phyloP scores from a whole-genome alignment of 2,888 invertebrate genomes.

The Electrophaes corylata region DNA sequence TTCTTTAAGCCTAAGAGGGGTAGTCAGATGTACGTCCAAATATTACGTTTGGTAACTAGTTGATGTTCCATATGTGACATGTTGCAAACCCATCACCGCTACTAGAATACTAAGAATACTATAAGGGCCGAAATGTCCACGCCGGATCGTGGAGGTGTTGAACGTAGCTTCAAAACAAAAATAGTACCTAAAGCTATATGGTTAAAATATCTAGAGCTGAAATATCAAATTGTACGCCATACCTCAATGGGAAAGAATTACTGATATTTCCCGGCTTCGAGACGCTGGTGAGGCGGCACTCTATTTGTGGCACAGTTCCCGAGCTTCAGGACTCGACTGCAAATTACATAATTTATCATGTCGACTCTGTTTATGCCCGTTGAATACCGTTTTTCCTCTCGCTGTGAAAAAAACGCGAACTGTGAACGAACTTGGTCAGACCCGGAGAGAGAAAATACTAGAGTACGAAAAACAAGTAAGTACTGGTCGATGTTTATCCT shows the following conservation, averaged over 20 bases:
- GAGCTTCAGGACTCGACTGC: conserved; percentile 51
- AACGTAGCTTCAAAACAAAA: not conserved
- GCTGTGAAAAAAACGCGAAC: conserved; percentile 43
- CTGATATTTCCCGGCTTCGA: conserved; percentile 14
- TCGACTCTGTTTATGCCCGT: conserved; percentile 55
- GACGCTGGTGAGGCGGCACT: conserved; percentile 34
- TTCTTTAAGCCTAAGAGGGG: too few species aligned
- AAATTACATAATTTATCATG: conserved; percentile 73
- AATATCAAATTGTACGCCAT: not conserved
- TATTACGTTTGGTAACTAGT: too few species aligned
- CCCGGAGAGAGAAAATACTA: conserved; percentile 11
- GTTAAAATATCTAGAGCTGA: not conserved
- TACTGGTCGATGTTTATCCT: too few species aligned
- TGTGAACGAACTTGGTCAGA: conserved; percentile 11
- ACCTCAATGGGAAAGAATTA: conserved; percentile 29
- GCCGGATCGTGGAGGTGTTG: too few species aligned
- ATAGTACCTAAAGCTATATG: not conserved
- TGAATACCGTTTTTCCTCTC: conserved; percentile 55
- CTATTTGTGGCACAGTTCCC: conserved; percentile 47
- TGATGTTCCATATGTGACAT: too few species aligned
- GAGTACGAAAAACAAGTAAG: too few species aligned
- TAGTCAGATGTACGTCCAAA: too few species aligned
- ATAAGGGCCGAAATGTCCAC: too few species aligned
- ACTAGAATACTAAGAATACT: too few species aligned
- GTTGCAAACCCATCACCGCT: too few species aligned